Evolutionary conservation across 2,113 vertebrate genomes (phyloP), one percentile per base, ranked within the genome.

Genomic region (Peromyscus leucopus): DNA sequence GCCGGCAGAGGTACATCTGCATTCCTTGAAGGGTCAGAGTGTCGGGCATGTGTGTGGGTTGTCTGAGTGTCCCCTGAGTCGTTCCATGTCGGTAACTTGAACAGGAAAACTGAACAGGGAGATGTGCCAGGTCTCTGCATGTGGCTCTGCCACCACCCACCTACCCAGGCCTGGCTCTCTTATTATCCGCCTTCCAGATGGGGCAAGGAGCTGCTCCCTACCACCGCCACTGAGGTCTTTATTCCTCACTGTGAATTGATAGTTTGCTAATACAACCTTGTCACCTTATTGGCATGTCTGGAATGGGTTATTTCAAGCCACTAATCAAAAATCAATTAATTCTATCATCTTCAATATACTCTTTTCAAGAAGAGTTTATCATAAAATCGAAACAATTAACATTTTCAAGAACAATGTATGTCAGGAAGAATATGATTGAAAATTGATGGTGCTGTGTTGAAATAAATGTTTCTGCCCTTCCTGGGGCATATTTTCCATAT

Each of bases 361-460:
- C 39, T 74, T 94, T 92, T 90, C 36, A 86, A 87, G 24, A 90
- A 71, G 42, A 71, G 11, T 82, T 89, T 57, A 92, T 92, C 39
- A 33, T 15, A 36, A 28, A 67, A 89, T n/a, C 33, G 4, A 86
- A 90, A 16, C 59, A 33, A 80, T 91, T 91, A 90, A 21, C 59
- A 33, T 85, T 91, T 91, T 19, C 7, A 69, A 88, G 57, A 76
- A 48, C 59, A 75, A 63, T 10, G 1, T 83, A 76, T 46, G n/a
- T 90, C 89, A 80, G 72, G 5, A 80, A 90, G 89, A 76, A 61
- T 63, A 67, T 28, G 8, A 65, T 33, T n/a, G n/a, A 59, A 24
- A 78, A 89, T 36, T 83, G 22, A 69, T 24, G 28, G 74, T 36
- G 10, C 12, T 80, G 12, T 48, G 26, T 61, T 69, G 26, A 91